Percentiles rank a stretch among this genome's conserved stretches.
Conservation (phyloP, 2,113 vertebrate genomes). For the Excalfactoria chinensis region DNA sequence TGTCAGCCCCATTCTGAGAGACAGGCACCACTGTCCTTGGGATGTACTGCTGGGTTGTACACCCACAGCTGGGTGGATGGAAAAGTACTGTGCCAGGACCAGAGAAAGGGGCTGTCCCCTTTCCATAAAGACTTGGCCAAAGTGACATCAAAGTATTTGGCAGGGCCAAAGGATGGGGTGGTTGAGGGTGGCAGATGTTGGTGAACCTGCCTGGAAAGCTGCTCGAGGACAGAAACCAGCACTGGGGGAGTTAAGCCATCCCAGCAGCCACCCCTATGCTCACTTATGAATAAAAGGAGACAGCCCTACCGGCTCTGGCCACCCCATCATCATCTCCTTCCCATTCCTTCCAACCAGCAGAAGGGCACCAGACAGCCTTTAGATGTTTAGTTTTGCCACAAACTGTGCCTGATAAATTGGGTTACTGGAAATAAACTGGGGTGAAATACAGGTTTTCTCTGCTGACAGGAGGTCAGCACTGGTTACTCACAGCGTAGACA, state of each 20-base stretch:
- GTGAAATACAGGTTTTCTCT: not conserved
- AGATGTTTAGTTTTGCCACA: not conserved
- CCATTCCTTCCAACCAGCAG: not conserved
- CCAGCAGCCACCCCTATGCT: not conserved
- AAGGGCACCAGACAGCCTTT: not conserved
- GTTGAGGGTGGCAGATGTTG: not conserved
- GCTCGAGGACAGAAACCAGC: not conserved
- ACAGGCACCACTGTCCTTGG: not conserved
- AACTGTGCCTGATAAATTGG: rapidly evolving
- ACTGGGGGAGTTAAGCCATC: rapidly evolving
- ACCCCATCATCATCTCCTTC: not conserved
- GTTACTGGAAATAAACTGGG: not conserved
- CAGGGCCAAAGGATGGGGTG: not conserved
- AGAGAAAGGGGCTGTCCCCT: not conserved
- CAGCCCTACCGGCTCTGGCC: not conserved
- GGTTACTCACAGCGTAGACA: not conserved
- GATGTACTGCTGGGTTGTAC: rapidly evolving
- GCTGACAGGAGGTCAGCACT: not conserved
- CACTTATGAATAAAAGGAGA: not conserved
- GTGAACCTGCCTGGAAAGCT: not conserved
- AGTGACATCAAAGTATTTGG: not conserved
- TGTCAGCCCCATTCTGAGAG: not conserved
- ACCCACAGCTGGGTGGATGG: not conserved
- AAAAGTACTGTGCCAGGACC: not conserved
- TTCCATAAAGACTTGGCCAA: not conserved